phyloP scores from a whole-genome alignment of 2,113 vertebrate species.

The Cricetomys ansorgei region DNA sequence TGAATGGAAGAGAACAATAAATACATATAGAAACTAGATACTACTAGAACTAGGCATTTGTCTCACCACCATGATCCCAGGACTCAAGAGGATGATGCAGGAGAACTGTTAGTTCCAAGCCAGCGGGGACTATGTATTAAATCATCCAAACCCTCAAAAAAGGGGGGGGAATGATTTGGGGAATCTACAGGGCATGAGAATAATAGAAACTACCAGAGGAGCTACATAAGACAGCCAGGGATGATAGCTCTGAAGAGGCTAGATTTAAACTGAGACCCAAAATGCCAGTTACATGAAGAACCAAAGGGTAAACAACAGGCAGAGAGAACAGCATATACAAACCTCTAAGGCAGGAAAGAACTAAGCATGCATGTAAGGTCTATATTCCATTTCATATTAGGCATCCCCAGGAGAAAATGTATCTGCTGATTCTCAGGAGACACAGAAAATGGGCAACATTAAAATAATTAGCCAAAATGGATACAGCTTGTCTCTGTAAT shows the following conservation, averaged over 20 bases:
- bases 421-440: constrained; percentile 20
- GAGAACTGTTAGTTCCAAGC: not conserved
- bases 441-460: not conserved
- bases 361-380: not conserved
- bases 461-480: not conserved
- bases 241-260: not conserved
- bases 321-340: not conserved
- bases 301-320: not conserved
- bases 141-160: too few relatives aligned
- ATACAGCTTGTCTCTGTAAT: not conserved
- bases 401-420: not conserved
- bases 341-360: not conserved
- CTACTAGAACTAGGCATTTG: not conserved
- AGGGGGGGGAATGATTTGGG: not conserved
- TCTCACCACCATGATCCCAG: not conserved
- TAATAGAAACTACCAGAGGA: not conserved
- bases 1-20: constrained; percentile 27
- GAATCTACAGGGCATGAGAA: not conserved
- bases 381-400: constrained; percentile 37
- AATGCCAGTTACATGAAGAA: not conserved
- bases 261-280: constrained; percentile 35
- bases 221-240: not conserved
- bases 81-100: not conserved
- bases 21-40: constrained; percentile 27
- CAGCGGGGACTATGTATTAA: not conserved